Base-by-base conservation (phyloP, 2,797 vertebrate genomes). In the Erethizon dorsatum region DNA sequence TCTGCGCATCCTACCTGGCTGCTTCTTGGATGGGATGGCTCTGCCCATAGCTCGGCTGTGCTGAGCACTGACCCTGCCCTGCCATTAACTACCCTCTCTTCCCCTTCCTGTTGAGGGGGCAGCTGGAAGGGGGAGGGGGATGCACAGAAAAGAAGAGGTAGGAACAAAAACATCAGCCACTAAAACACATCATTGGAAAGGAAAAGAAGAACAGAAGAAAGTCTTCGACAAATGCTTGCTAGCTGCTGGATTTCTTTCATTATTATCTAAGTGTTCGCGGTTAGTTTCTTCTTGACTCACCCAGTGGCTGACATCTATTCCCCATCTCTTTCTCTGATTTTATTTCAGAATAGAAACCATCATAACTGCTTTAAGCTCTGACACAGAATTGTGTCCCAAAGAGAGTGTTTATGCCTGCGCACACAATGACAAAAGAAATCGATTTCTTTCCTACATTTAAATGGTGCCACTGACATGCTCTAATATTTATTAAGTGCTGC, bases 401-500 rank as follows among this genome's bases (percentile, higher is more conserved):
- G 71, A 96, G 73, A 86, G 45, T 86, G 37, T 92, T 92, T 69
- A 94, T 79, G 86, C 17, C 73, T 45, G 22, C 41, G 57, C 33
- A 89, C 56, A 50, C 69, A 97, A 96, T 82, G 93, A 94, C 61
- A 89, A 94, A 37, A 18, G 57, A 89, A 96, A 89, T 0, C 33
- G 71, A 96, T 94, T 33, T 37, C 22, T 75, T 97, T 67, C 67
- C 67, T 83, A 88, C 86, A 97, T 95, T 88, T 77, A 65, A 88
- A 97, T 92, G 54, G 96, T 6, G 80, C 85, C 1, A 28, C 71
- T 59, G 63, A 97, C 71, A 75, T 26, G 89, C 80, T 63, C 12
- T 91, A 52, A 82, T 98, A 95, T 92, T 94, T 97, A 95, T 91
- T 92, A 97, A 95, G 95, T 45, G 91, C 93, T 96, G 79, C 52